Percentiles rank a stretch among this genome's conserved stretches.
phyloP scores from a whole-genome alignment of 2,888 invertebrate genomes.

The Tachystola acroxantha region DNA sequence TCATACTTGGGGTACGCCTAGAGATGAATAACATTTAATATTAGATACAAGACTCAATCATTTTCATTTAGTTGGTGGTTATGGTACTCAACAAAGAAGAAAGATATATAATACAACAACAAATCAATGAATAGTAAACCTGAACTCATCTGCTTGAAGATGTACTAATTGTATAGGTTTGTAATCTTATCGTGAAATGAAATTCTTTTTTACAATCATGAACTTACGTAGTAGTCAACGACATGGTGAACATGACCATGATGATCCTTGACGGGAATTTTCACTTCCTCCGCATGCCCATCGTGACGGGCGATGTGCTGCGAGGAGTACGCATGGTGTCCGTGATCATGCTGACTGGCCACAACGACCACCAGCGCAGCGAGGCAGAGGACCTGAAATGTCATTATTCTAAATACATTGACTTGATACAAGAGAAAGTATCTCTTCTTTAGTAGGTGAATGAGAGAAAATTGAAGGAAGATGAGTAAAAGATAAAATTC shows the following conservation, averaged over 20 bases:
- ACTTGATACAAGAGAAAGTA: too few relatives aligned
- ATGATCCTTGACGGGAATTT: conserved; percentile 20
- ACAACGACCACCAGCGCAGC: conserved; percentile 35
- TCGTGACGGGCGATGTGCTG: conserved; percentile 51
- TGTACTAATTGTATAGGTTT: too few relatives aligned
- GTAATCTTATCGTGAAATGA: background rate
- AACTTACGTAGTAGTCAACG: conserved; percentile 18
- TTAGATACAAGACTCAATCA: too few relatives aligned
- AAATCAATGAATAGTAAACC: too few relatives aligned
- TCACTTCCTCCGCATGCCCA: conserved; percentile 37
- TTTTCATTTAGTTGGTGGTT: too few relatives aligned
- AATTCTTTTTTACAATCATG: conserved; percentile 3
- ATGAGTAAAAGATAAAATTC: too few relatives aligned
- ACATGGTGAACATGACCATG: conserved; percentile 34
- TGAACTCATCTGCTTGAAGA: too few relatives aligned
- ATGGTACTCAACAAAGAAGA: too few relatives aligned
- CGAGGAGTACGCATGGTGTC: conserved; percentile 53
- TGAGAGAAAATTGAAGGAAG: too few relatives aligned
- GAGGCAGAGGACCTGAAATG: conserved; percentile 32
- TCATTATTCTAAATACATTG: conserved; percentile 1
- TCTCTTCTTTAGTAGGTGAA: too few relatives aligned
- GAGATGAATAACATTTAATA: background rate
- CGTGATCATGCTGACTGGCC: conserved; percentile 26
- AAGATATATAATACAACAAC: too few relatives aligned
- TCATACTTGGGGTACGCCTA: conserved; percentile 36